Base-by-base conservation (phyloP, 2,888 invertebrate species). In the Pollenia labialis region DNA sequence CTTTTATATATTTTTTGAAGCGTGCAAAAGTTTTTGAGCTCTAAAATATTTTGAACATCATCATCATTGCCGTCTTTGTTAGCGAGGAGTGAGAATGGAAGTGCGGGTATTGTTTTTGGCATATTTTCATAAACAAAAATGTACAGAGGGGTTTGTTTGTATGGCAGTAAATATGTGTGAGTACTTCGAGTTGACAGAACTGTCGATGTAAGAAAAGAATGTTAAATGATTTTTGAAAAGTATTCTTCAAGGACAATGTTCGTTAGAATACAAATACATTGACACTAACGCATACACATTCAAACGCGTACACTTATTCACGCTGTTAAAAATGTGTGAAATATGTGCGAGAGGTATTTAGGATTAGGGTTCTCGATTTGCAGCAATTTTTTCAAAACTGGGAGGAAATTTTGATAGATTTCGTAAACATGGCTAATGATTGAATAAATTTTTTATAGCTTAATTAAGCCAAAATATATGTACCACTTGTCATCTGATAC, bases 181-280 rank as follows among this genome's bases (percentile, higher is more conserved):
- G 6, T 32, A 32, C 32, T 32, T 80, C 50, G 64, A 66, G 77
- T 77, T 81, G 81, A 66, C 71, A 81, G 48, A 32, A 72, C 48
- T 80, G 72, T 81, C 72, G 77, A 82, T 58, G 82, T 50, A 56
- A 71, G 81, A 69, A 60, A 76, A 62, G 72, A 60, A 81, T 85
- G 81, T 79, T 77, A 74, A 81, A 77, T 79, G 72, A 62, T 62
- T 68, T 72, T 58, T 60, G 46, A 64, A 68, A 81, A 69, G 54
- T 23, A 74, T 56, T 54, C 16, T 74, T 77, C 81, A 85, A 85
- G 72, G 82, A 85, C 74, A 82, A 68, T 64, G 50, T 44, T 60
- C 75, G 52, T 75, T 56, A 75, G 58, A 56, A 42, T 50, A 44
- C 7, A 52, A 81, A 80, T 14, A 11, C 72, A 23, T 62, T 62